Base-by-base conservation (phyloP, 2,113 vertebrate genomes). In the Cichladusa arquata region DNA sequence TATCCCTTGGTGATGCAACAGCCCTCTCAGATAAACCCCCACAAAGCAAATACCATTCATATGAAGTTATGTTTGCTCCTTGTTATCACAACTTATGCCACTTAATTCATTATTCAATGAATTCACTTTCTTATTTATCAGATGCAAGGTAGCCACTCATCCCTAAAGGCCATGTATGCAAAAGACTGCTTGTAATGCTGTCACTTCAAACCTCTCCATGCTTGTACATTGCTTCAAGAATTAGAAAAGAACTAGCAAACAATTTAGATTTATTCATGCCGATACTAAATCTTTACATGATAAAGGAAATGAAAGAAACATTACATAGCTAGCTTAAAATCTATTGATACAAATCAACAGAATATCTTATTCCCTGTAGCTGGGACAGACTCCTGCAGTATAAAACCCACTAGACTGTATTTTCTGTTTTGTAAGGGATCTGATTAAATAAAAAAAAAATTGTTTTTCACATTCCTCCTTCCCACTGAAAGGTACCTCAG, bases 91-190 rank as follows among this genome's bases (percentile, higher is more conserved):
- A 98, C 96, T 98, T 98, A 98, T 97, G 97, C 98, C 97, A 98
- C 97, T 97, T 98, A 98, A 98, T 98, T 98, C 95, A 98, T 98
- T 98, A 98, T 98, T 98, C 98, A 98, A 97, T 74, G 95, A 98
- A 98, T 98, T 98, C 97, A 97, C 98, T 98, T 98, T 98, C 96
- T 98, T 98, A 97, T 98, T 98, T 98, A 98, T 98, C 98, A 98
- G 97, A 98, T 98, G 98, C 98, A 98, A 97, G 97, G 97, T 98
- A 98, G 97, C 97, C 84, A 85, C 94, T 98, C 97, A 98, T 98
- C 98, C 98, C 98, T 97, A 96, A 98, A 98, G 98, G 98, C 98
- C 97, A 96, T 97, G 97, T 98, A 98, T 98, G 98, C 97, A 98
- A 98, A 98, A 98, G 97, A 98, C 97, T 98, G 96, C 98, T 98